Evolutionary conservation across 2,888 invertebrate genomes (phyloP), one percentile per base, ranked within the genome.

Genomic region (Homarus gammarus): DNA sequence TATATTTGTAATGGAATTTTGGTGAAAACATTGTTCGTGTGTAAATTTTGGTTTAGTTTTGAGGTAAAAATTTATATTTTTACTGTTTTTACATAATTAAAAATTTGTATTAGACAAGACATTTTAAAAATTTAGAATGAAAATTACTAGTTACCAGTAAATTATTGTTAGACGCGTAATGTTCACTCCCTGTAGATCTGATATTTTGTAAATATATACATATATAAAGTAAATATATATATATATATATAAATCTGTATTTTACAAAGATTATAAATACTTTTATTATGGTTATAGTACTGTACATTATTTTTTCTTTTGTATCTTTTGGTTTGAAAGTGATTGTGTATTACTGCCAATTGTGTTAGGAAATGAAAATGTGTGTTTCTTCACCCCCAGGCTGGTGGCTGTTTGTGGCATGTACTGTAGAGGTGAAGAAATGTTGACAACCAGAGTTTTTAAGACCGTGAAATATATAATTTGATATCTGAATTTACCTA

Each of bases 221-320:
- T 27, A 27, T 64, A 27, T 64, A 27, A 27, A 64, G n/a, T n/a
- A n/a, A n/a, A n/a, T n/a, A n/a, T n/a, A n/a, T 44, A 44, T 44
- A 1, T 18, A n/a, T 10, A 27, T 64, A 64, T 64, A 64, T 64
- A 64, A 64, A 64, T 64, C 64, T 64, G 64, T 64, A 64, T 64
- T 64, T 64, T 64, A 64, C 64, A 64, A 64, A 64, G 64, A 64
- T 64, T 64, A 64, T 64, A 64, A 64, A 64, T 22, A n/a, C 27
- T 22, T 27, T 27, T 64, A 56, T 56, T 56, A 22, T 64, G 27
- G 64, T n/a, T 22, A 5, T 22, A 18, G 5, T 18, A 5, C 3
- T 0, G 12, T 56, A 5, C 56, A 56, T 56, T 56, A 22, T 56
- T 18, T 56, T 12, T 56, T 56, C 6, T 64, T 6, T 27, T 27